phyloP scores from a whole-genome alignment of 2,113 vertebrate genomes.

The Anas platyrhynchos region DNA sequence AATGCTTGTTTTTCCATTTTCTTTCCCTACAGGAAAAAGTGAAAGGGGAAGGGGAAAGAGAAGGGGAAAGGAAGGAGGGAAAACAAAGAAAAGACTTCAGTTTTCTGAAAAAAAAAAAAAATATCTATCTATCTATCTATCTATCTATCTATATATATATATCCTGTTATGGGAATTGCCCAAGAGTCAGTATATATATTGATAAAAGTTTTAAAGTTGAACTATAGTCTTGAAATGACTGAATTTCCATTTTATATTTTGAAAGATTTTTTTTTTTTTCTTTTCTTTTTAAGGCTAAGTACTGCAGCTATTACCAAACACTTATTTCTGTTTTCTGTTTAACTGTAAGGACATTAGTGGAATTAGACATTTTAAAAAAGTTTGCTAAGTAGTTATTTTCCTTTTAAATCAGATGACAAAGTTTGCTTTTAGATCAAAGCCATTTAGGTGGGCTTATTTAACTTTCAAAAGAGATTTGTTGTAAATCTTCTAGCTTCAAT shows the following conservation, averaged over 20 bases:
- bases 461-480: neutral
- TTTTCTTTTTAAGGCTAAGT: no score
- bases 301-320: neutral
- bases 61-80: no score
- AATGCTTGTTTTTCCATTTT: neutral
- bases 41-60: no score
- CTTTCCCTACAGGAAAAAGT: neutral
- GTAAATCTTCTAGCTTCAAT: neutral
- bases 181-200: neutral
- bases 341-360: neutral
- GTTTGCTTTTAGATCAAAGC: neutral
- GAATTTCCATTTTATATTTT: neutral
- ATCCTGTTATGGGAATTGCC: neutral
- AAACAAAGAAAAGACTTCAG: neutral
- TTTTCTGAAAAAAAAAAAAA: neutral
- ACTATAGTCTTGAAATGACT: neutral
- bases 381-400: constrained; percentile 27
- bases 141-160: no score
- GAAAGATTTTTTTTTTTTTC: neutral
- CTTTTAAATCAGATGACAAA: neutral
- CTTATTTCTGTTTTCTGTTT: neutral
- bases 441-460: neutral
- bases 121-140: no score
- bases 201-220: neutral
- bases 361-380: neutral